Evolutionary conservation across 2,888 invertebrate species (phyloP), one percentile per base, ranked within the genome.

Genomic region (Luffia ferchaultella): DNA sequence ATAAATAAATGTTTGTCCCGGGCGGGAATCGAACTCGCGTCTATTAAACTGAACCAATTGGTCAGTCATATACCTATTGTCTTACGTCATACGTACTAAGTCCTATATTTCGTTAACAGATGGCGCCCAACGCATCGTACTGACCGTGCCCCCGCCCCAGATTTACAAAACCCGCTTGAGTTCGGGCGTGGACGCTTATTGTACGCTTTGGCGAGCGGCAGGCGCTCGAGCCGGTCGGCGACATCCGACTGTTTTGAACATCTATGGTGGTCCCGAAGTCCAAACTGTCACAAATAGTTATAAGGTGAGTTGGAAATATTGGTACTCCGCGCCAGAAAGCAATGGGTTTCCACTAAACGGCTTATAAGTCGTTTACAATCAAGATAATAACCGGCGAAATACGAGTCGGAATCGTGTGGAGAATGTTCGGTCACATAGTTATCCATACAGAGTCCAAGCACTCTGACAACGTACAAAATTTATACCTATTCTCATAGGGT

Each of bases 201-300:
- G 80, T 45, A 93, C 97, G 90, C 90, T 97, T 56, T 97, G 96
- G 80, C 92, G 93, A 49, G 73, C 65, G 1, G 64, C 65, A 7
- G 49, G 65, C 16, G 70, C 74, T 40, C 59, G 19, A 16, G 63
- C 95, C 94, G 1, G 89, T 90, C 64, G 52, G 48, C 17, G 91
- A 54, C 96, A 96, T 80, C 98, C 99, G 1, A 96, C 97, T 16
- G 92, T 99, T 53, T 87, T 98, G 48, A 96, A 97, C 75, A 95
- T 99, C 50, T 99, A 99, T 70, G 99, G 97, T 1, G 99, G 99
- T 0, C 99, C 99, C 0, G 97, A 98, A 73, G 97, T 98, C 46
- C 98, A 99, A 80, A 88, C 97, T 42, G 98, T 99, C 53, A 94
- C 95, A 50, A 98, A 99, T 77, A 93, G 93, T 3, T 97, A 95